Evolutionary conservation across 2,888 invertebrate genomes (phyloP), one percentile per base, ranked within the genome.

Genomic region (Cheilosia soror): DNA sequence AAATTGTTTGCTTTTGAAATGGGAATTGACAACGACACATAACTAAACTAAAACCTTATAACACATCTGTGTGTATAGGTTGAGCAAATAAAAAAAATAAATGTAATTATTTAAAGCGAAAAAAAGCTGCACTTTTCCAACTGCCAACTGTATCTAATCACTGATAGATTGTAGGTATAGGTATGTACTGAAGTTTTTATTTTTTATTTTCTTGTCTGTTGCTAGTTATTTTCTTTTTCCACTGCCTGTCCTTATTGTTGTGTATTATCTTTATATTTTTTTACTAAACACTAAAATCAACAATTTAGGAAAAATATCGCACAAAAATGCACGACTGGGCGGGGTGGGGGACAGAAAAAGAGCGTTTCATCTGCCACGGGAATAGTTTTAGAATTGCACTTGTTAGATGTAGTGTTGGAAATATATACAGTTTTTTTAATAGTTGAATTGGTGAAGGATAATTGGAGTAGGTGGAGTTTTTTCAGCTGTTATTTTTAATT

Each of bases 131-230:
- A 76, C 5, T 76, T 76, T 79, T 78, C 13, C 65, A 72, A 72
- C 31, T 53, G 58, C 20, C 73, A 73, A 63, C 63, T 57, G 62
- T 57, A 76, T 76, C 76, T 81, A 51, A 81, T 76, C 69, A 33
- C 15, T 57, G 25, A 69, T 63, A 76, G 63, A 57, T 60, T 76
- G 62, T 62, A 49, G 49, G 7, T n/a, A n/a, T 25, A 49, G 25
- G 11, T 25, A 40, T 9, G 11, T 44, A 44, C 47, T 27, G 37
- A 69, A 42, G 55, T 15, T 58, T 13, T 15, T 58, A 4, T 40
- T 40, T 58, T 20, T 58, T 27, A 53, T 62, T 62, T 60, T 37
- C 44, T 15, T 4, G 5, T 44, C 42, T 57, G 33, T 58, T 66
- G 60, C 51, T 27, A 51, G 25, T 15, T n/a, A 20, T 29, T 68